A percentile compares a stretch with the other conserved stretches of the same genome.
These are phyloP conservation scores for Pinctada fucata DNA, from an alignment of 2,888 invertebrate genomes.

Conservation along the genomic window DNA sequence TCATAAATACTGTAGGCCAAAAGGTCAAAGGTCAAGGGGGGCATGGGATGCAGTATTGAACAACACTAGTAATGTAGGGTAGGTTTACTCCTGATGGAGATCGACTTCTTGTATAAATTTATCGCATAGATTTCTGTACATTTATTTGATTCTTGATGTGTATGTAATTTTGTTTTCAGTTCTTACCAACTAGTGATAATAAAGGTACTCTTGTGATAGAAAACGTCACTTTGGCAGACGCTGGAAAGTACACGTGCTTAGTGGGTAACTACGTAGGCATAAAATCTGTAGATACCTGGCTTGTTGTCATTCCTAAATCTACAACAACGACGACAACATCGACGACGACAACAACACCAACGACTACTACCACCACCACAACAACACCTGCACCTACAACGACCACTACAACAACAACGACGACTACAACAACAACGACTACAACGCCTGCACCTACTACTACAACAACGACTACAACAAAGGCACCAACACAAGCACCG, in stretches of 20 bases:
- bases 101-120: no score
- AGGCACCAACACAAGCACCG: slow-evolving; percentile 1
- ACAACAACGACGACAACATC: slow-evolving; percentile 51
- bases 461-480: slow-evolving; percentile 25
- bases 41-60: no score
- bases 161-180: slow-evolving; percentile 40
- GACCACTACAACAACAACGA: slow-evolving; percentile 48
- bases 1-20: no score
- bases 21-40: no score
- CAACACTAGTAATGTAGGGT: no score
- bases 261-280: slow-evolving; percentile 64
- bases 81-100: no score
- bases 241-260: slow-evolving; percentile 65
- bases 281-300: slow-evolving; percentile 59
- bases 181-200: slow-evolving; percentile 44
- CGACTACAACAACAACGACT: slow-evolving; percentile 42
- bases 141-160: no score
- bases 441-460: slow-evolving; percentile 37
- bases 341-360: slow-evolving; percentile 55
- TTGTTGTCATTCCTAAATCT: slow-evolving; percentile 52
- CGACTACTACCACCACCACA: slow-evolving; percentile 51
- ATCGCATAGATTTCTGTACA: no score
- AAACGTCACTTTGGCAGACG: slow-evolving; percentile 52
- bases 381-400: slow-evolving; percentile 53
- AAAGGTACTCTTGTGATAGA: slow-evolving; percentile 54